phyloP scores from a whole-genome alignment of 2,797 vertebrate genomes.

The Myotis vivesi region DNA sequence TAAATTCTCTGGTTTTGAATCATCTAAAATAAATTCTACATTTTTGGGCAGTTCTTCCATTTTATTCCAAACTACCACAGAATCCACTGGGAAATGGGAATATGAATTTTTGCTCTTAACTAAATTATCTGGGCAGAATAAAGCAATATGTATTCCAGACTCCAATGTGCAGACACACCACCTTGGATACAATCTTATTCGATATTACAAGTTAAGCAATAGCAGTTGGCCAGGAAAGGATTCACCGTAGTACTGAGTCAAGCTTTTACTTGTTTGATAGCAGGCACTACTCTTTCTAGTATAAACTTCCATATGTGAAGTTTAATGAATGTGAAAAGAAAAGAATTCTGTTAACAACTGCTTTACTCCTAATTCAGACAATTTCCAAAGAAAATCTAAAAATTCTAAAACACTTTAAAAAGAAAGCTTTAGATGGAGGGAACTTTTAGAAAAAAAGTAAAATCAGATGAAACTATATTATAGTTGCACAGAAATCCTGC shows the following conservation, averaged over 20 bases:
- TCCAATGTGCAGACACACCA: neutral
- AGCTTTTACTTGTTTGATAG: neutral
- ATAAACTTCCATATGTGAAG: neutral
- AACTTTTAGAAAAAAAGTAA: neutral
- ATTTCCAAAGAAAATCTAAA: neutral
- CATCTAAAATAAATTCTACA: conserved; percentile 45
- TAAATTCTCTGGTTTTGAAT: conserved; percentile 48
- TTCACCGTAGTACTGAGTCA: neutral
- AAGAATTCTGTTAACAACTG: neutral
- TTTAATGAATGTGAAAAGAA: neutral
- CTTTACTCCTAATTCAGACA: conserved; percentile 1
- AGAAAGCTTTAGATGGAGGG: neutral
- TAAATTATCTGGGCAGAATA: conserved; percentile 25
- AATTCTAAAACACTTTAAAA: neutral
- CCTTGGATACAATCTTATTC: neutral
- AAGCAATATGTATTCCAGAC: neutral
- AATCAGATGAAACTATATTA: neutral
- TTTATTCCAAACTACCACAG: conserved; percentile 51
- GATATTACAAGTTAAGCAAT: neutral
- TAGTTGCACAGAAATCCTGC: neutral
- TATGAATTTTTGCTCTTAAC: neutral
- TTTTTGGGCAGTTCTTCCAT: conserved; percentile 39
- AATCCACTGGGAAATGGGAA: neutral
- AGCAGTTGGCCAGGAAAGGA: neutral
- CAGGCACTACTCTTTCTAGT: neutral